Base-by-base conservation (phyloP, 2,797 vertebrate genomes). In the Fistularia tabacaria region DNA sequence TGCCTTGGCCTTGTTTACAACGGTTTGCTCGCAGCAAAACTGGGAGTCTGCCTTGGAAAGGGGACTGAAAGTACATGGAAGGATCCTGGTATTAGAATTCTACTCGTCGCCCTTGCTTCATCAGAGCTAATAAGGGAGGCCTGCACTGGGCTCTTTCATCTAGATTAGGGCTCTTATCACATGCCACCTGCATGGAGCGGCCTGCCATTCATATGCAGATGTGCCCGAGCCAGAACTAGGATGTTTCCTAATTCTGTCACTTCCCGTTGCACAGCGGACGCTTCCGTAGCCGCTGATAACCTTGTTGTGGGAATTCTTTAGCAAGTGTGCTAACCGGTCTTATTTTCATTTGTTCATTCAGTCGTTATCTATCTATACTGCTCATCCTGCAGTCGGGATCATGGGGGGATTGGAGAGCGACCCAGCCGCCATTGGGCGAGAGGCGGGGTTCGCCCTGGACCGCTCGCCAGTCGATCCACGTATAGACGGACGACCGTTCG, bases 141-240 rank as follows among this genome's bases (percentile, higher is more conserved):
- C 81, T 83, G 81, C 82, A 81, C 74, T 3, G 7, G 59, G 71
- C 76, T 75, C 79, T 84, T 87, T 90, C 77, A 87, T 87, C 81
- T 84, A 87, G 83, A 90, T 90, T 86, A 88, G 75, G 73, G 69
- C 65, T 80, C 83, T 88, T 87, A 88, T 88, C 84, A 40, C 83
- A 83, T 80, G 79, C 84, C 83, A 90, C 82, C 82, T 89, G 87
- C 74, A 84, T 73, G 76, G 72, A 79, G 74, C 79, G 69, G 67
- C 54, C 73, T 77, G 83, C 83, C 82, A 86, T 84, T 88, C 76
- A 87, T 85, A 86, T 88, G 81, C 76, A 87, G 85, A 89, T 87
- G 61, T 67, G 37, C 46, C 75, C 62, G 57, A 61, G 43, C 51
- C 57, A 74, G 57, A 67, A 81, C 69, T 62, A 65, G 50, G 72